Percentiles rank a stretch among this genome's conserved stretches.
Conservation (phyloP, 1,140 invertebrate species). For the Protaetia brevitarsis region DNA sequence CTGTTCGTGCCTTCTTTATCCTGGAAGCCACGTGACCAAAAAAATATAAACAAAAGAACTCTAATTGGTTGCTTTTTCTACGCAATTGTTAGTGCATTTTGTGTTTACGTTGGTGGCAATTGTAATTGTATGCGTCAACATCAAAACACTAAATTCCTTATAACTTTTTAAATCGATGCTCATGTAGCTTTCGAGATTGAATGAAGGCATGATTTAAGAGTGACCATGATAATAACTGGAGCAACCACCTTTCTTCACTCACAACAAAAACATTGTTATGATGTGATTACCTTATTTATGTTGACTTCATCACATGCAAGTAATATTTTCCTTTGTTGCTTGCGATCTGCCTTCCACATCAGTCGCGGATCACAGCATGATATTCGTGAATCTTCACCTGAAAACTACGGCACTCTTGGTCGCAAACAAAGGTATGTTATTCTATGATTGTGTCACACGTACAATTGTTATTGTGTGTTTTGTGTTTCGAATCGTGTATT, state of each 20-base stretch:
- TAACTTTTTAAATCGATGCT: too few species aligned
- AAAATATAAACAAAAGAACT: too few species aligned
- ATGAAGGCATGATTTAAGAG: too few species aligned
- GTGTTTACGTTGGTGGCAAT: too few species aligned
- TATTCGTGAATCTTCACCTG: constrained; percentile 62
- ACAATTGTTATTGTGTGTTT: too few species aligned
- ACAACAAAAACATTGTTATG: neutral
- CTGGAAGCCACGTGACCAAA: too few species aligned
- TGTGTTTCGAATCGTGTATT: constrained; percentile 4
- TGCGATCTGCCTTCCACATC: constrained; percentile 37
- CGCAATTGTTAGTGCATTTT: too few species aligned
- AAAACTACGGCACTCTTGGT: constrained; percentile 58
- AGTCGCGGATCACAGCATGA: constrained; percentile 68
- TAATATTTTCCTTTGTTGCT: constrained; percentile 23
- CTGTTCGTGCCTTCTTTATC: too few species aligned
- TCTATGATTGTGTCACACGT: neutral
- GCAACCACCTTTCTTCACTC: neutral
- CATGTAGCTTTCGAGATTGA: too few species aligned
- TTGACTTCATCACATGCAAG: constrained; percentile 3
- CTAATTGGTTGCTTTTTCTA: too few species aligned
- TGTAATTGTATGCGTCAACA: too few species aligned
- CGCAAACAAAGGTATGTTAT: constrained; percentile 64
- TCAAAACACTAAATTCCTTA: too few species aligned
- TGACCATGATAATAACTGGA: neutral
- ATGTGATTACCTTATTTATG: neutral